These are phyloP conservation scores for Therioaphis trifolii DNA, from an alignment of 2,888 invertebrate species.

Conservation along the genomic window DNA sequence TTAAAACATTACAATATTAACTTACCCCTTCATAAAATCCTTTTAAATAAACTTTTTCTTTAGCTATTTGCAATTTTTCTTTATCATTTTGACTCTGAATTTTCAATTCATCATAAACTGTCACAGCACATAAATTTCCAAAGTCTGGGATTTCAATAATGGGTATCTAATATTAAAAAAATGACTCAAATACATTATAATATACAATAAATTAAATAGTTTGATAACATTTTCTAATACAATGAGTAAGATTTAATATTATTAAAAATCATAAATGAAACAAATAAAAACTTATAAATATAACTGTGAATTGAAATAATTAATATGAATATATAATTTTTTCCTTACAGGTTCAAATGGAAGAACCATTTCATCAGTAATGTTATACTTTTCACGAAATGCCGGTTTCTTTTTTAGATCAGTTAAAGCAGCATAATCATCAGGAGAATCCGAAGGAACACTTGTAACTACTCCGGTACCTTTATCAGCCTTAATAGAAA, in stretches of 20 bases:
- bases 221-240: background rate
- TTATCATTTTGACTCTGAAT: constrained; percentile 98
- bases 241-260: background rate
- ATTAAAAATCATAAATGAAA: too few relatives aligned
- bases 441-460: constrained; percentile 98
- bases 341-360: constrained; percentile 72
- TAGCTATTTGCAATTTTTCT: constrained; percentile 92
- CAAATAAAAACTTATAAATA: background rate
- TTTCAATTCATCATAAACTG: constrained; percentile 87
- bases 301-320: background rate
- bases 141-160: constrained; percentile 92
- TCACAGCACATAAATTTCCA: constrained; percentile 87
- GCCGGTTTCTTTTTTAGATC: constrained; percentile 94
- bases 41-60: constrained; percentile 94
- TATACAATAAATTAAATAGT: background rate
- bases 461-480: constrained; percentile 98
- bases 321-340: background rate
- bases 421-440: constrained; percentile 94
- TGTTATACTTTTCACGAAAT: constrained; percentile 90
- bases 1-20: background rate
- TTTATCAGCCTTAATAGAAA: constrained; percentile 97
- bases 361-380: constrained; percentile 84
- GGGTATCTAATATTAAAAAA: constrained; percentile 72
- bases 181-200: background rate
- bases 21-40: constrained; percentile 92